Conservation (phyloP, 2,888 invertebrate species). For the Lysandra bellargus region DNA sequence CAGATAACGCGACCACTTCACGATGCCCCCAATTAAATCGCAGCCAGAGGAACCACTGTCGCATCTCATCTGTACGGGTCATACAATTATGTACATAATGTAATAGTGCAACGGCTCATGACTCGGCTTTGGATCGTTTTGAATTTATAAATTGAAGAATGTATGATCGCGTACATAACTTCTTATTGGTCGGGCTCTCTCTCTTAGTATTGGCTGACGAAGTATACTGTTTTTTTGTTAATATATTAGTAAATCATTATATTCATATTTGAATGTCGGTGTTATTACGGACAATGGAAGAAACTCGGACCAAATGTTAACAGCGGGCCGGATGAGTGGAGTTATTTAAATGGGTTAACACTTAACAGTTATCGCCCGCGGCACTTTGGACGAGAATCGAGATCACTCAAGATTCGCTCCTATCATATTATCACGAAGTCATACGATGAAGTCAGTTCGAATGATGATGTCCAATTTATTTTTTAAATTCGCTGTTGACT, state of each 20-base stretch:
- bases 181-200: too few species aligned
- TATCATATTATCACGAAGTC: too few species aligned
- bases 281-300: background rate
- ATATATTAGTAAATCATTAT: too few species aligned
- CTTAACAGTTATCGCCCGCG: background rate
- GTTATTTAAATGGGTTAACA: background rate
- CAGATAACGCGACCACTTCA: conserved; percentile 44
- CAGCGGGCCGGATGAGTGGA: background rate
- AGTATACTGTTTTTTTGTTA: too few species aligned
- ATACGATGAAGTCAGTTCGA: too few species aligned
- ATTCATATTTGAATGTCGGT: background rate
- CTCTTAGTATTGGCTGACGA: too few species aligned
- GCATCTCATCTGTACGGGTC: conserved; percentile 33
- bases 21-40: conserved; percentile 33
- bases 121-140: background rate
- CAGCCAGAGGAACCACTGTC: conserved; percentile 27
- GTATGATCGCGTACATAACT: too few species aligned
- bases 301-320: background rate
- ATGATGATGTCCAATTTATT: too few species aligned
- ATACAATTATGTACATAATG: conserved; percentile 25
- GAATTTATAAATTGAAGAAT: background rate
- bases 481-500: too few species aligned
- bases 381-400: background rate
- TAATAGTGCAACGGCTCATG: background rate
- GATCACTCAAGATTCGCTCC: background rate